Evolutionary conservation across 92 coral and sea anemone genomes (phyloP).

Genomic region (Palythoa caribaeorum): DNA sequence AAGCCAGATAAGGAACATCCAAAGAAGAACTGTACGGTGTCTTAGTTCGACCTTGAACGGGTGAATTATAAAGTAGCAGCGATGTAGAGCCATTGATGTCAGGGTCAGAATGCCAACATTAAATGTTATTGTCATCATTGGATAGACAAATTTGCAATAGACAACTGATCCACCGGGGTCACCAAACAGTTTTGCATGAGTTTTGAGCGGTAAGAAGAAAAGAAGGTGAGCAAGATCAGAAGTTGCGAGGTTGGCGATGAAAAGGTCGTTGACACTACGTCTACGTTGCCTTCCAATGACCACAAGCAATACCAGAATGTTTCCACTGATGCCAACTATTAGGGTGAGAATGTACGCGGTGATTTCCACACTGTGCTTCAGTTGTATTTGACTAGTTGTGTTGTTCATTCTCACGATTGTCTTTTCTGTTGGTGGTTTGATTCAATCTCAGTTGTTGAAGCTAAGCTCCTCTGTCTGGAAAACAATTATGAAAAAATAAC

Average conservation of each 20-base stretch:
- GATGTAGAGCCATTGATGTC: conserved; percentile 17
- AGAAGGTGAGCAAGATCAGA: conserved; percentile 17
- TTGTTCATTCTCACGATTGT: not conserved
- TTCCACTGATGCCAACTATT: conserved; percentile 4
- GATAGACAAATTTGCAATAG: conserved; percentile 9
- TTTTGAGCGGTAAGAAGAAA: conserved; percentile 7
- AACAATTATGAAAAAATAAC: no score
- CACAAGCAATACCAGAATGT: conserved; percentile 8
- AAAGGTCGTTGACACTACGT: conserved; percentile 25
- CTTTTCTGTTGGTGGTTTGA: no score
- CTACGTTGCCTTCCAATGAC: not conserved
- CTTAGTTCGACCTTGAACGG: conserved; percentile 13
- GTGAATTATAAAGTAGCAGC: conserved; percentile 13
- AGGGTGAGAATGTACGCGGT: not conserved
- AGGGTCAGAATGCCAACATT: conserved; percentile 15
- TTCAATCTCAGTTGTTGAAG: no score
- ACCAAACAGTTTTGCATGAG: conserved; percentile 19
- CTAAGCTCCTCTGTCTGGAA: no score
- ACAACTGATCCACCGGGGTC: not conserved
- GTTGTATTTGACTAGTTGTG: not conserved
- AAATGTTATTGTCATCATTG: conserved; percentile 28
- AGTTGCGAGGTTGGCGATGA: conserved; percentile 30
- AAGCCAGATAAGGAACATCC: not conserved
- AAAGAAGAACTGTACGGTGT: not conserved
- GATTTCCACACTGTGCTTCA: not conserved